Base-by-base conservation (phyloP, 2,888 invertebrate genomes). In the Tridacna crocea region DNA sequence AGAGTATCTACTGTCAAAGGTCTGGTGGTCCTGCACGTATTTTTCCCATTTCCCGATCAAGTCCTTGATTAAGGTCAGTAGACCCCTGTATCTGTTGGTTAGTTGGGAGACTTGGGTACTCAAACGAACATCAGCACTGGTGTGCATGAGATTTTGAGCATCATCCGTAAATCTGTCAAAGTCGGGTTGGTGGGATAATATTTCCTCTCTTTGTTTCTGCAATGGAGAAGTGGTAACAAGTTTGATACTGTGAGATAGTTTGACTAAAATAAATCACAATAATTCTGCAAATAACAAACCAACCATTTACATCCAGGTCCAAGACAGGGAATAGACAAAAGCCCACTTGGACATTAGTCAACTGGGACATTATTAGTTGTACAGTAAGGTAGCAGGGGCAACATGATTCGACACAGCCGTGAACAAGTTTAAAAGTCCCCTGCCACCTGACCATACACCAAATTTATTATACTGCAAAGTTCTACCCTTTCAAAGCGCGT, bases 11-110 rank as follows among this genome's bases (percentile, higher is more conserved):
- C 97, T 97, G 89, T 97, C 97, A 93, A 98, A 98, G 94, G 98
- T 98, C 94, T 98, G 98, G 94, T 99, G 99, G 95, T 99, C 99
- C 63, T 90, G 90, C 6, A 98, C 98, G 93, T 98, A 98, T 87
- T 97, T 97, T 91, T 98, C 98, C 99, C 99, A 99, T 89, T 97
- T 97, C 75, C 96, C 96, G 46, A 97, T 97, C 36, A 98, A 95
- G 92, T 99, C 98, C 94, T 98, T 99, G 0, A 98, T 97, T 94
- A 98, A 97, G 90, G 97, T 97, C 76, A 97, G 97, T 58, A 99
- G 96, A 90, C 97, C 97, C 93, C 98, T 98, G 92, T 99, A 99
- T 94, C 98, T 98, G 3, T 97, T 96, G 15, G 97, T 97, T n/a
- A 98, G 94, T 94, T 99, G 98, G 0, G 98, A 97, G 70, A 98